Evolutionary conservation across 1,140 invertebrate species (phyloP), one percentile per base, ranked within the genome.

Genomic region (Leptestheria dahalacensis): DNA sequence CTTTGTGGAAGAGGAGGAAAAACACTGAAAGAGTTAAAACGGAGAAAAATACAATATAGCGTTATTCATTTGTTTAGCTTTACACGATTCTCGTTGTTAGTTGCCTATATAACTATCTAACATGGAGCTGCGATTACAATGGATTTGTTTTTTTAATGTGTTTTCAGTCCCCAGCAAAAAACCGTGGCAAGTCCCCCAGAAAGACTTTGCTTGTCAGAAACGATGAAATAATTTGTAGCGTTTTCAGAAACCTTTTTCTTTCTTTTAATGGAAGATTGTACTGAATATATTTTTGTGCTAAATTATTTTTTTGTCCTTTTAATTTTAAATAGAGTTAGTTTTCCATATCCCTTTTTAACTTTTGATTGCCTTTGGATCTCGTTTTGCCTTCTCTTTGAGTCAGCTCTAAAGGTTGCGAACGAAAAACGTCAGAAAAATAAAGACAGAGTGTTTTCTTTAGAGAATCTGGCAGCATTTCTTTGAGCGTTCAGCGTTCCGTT

Each of bases 401-500:
- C n/a, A n/a, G n/a, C n/a, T n/a, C n/a, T n/a, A n/a, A n/a, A n/a
- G n/a, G n/a, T n/a, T n/a, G n/a, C n/a, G n/a, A n/a, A n/a, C n/a
- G n/a, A n/a, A n/a, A n/a, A n/a, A n/a, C n/a, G n/a, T n/a, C n/a
- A 41, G 33, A 41, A 15, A 41, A 41, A 15, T 9, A 41, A 41
- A 6, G 15, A 41, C 33, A 41, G 33, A 41, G 15, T 41, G n/a
- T n/a, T n/a, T n/a, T n/a, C n/a, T 41, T 41, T 41, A 41, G 33
- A 41, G 33, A 41, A 41, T 41, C 33, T 41, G 33, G 33, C 33
- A 41, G 33, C 33, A 41, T 41, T 41, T 41, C 33, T 41, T 41
- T 41, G 33, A 41, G 33, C 33, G 33, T 41, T 41, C 33, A 41
- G 53, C 53, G 21, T 55, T 26, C 26, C 53, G 23, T 55, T 55